Conservation (phyloP, 2,797 vertebrate species). For the Liasis olivaceus region DNA sequence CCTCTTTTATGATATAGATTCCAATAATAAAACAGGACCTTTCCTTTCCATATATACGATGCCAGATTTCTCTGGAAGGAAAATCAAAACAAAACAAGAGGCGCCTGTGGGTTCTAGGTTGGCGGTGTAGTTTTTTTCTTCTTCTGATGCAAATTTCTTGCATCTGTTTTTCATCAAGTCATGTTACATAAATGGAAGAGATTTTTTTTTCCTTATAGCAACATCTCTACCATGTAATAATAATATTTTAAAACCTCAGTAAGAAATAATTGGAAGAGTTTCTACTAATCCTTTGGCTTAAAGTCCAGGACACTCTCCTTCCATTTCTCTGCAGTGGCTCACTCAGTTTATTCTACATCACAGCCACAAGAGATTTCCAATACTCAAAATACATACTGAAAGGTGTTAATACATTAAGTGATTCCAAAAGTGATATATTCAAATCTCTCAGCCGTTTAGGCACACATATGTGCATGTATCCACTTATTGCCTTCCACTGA, state of each 20-base stretch:
- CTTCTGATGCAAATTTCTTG: constrained; percentile 8
- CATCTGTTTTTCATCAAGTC: constrained; percentile 40
- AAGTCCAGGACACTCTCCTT: not conserved
- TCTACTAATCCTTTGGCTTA: not conserved
- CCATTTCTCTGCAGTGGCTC: constrained; percentile 1
- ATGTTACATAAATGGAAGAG: constrained; percentile 26
- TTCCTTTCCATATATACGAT: not conserved
- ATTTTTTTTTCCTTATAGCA: constrained; percentile 6
- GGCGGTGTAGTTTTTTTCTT: not conserved
- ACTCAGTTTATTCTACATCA: not conserved
- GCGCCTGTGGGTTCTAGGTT: constrained; percentile 17
- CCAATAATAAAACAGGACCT: not conserved
- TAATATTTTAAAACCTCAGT: not conserved
- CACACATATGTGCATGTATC: not conserved
- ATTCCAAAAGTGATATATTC: not conserved
- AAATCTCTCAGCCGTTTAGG: not conserved
- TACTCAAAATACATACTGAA: accelerated
- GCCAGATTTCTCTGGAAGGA: not conserved
- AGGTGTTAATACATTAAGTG: not conserved
- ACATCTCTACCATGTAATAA: not conserved
- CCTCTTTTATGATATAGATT: not conserved
- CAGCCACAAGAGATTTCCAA: not conserved
- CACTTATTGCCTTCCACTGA: not conserved
- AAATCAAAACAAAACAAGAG: not conserved
- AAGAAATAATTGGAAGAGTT: constrained; percentile 8